Percentiles rank a stretch among this genome's conserved stretches.
Conservation (phyloP, 2,113 vertebrate species). For the Polyodon spathula region DNA sequence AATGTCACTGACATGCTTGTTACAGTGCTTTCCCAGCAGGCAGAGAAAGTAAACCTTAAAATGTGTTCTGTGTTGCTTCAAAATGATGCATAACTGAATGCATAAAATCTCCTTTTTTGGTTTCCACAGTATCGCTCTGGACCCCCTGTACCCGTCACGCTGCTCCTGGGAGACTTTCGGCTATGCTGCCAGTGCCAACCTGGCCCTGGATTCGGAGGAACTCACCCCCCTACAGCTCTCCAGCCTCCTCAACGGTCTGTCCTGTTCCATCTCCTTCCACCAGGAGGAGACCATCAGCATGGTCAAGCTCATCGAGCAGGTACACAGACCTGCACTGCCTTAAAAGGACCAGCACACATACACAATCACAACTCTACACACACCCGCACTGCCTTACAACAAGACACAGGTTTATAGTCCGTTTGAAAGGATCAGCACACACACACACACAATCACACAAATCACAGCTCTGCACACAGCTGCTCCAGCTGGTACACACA, state of each 20-base stretch:
- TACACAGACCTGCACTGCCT: conserved; percentile 21
- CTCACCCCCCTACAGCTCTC: conserved; percentile 79
- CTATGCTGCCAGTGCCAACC: conserved; percentile 72
- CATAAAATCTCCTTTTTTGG: too few species aligned
- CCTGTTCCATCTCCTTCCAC: conserved; percentile 86
- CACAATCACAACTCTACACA: background rate
- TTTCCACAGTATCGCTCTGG: conserved; percentile 76
- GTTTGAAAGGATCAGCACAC: background rate
- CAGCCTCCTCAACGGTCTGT: conserved; percentile 81
- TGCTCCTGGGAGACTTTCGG: conserved; percentile 97
- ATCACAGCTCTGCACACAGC: too few species aligned
- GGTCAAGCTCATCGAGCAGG: conserved; percentile 94
- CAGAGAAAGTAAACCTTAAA: too few species aligned
- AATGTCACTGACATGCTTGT: too few species aligned
- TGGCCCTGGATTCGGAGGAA: conserved; percentile 60
- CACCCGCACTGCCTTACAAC: too few species aligned
- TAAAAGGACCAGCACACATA: too few species aligned
- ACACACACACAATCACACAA: background rate
- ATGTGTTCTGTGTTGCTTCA: background rate
- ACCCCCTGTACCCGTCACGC: conserved; percentile 93
- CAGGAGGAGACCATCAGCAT: conserved; percentile 92
- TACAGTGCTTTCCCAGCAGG: too few species aligned
- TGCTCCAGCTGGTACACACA: too few species aligned
- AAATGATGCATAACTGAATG: too few species aligned
- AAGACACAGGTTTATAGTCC: background rate